phyloP scores from a whole-genome alignment of 1,140 invertebrate genomes.

The Arctopsyche grandis region DNA sequence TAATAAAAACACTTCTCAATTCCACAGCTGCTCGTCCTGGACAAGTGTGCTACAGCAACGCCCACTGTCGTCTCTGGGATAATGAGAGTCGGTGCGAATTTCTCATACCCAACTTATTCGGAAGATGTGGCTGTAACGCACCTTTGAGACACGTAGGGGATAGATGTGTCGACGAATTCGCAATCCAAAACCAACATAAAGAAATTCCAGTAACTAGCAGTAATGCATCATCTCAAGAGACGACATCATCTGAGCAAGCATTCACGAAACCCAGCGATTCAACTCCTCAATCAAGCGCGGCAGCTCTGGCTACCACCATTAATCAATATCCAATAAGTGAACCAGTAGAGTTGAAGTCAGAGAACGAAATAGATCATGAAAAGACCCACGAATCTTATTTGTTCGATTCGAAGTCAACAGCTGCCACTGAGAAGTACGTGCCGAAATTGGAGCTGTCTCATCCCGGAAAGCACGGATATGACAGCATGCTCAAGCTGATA shows the following conservation, averaged over 20 bases:
- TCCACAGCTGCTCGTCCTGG: slow-evolving; percentile 84
- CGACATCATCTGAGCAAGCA: slow-evolving; percentile 6
- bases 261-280: slow-evolving; percentile 21
- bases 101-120: slow-evolving; percentile 87
- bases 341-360: slow-evolving; percentile 19
- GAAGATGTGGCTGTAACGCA: slow-evolving; percentile 83
- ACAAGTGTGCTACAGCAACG: slow-evolving; percentile 89
- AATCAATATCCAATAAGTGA: slow-evolving; percentile 51
- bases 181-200: slow-evolving; percentile 58
- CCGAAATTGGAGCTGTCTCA: slow-evolving; percentile 34
- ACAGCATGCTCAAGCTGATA: slow-evolving; percentile 51
- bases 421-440: slow-evolving; percentile 41
- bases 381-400: slow-evolving; percentile 49
- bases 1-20: slow-evolving; percentile 1
- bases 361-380: slow-evolving; percentile 42
- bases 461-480: slow-evolving; percentile 49
- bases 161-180: slow-evolving; percentile 66
- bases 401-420: slow-evolving; percentile 25
- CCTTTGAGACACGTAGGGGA: slow-evolving; percentile 74
- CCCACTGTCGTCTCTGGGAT: slow-evolving; percentile 85
- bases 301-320: slow-evolving; percentile 45
- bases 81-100: slow-evolving; percentile 87
- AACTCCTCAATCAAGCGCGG: slow-evolving; percentile 22
- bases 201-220: background rate
- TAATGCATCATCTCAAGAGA: slow-evolving; percentile 4